Evolutionary conservation across 2,888 invertebrate genomes (phyloP).

Genomic region (Tipula confusa): DNA sequence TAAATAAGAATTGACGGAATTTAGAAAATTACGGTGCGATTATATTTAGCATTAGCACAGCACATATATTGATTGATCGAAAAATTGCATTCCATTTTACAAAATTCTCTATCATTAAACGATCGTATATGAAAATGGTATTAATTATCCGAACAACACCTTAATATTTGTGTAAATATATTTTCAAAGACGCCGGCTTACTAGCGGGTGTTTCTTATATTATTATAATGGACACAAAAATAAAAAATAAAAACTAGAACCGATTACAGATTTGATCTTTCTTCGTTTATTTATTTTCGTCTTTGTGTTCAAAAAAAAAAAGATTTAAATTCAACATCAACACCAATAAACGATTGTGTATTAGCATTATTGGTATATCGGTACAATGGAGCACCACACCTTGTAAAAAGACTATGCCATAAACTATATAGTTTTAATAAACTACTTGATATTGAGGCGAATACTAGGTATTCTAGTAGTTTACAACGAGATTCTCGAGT

Average conservation of each 20-base stretch:
- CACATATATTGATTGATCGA: not conserved
- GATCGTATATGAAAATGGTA: not conserved
- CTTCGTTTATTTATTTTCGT: not conserved
- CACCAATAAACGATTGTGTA: not conserved
- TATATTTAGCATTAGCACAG: not conserved
- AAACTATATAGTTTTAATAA: no score
- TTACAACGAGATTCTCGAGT: no score
- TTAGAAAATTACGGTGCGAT: no score
- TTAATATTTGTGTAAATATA: not conserved
- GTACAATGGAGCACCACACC: no score
- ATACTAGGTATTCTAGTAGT: no score
- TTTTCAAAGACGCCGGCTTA: not conserved
- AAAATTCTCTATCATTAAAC: not conserved
- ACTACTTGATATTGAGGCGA: no score
- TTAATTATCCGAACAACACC: not conserved
- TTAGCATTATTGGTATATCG: no score
- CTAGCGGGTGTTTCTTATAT: not conserved
- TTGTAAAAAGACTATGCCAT: no score
- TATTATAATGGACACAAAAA: not conserved
- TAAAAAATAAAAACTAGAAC: not conserved
- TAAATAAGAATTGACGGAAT: no score
- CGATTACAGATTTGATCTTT: not conserved
- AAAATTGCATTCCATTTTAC: not conserved
- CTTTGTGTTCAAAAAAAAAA: not conserved
- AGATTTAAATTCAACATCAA: not conserved